Conservation (phyloP, 2,797 vertebrate species). For the Geotria australis region DNA sequence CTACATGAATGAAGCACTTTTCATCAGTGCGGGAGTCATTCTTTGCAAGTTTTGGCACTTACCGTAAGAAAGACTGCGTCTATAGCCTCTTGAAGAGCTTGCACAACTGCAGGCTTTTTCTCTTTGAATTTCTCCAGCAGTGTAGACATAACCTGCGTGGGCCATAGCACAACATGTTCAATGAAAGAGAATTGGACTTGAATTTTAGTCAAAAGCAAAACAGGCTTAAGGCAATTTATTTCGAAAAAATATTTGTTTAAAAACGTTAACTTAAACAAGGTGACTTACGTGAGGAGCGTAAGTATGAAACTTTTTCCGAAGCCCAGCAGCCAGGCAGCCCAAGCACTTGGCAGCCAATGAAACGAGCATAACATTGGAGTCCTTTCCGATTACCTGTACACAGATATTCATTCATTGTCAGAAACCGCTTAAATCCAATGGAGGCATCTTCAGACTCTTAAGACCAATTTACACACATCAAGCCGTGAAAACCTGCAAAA, state of each 20-base stretch:
- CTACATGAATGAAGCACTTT: no score
- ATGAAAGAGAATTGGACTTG: conserved; percentile 1
- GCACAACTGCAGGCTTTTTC: conserved; percentile 85
- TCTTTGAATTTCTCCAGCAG: conserved; percentile 96
- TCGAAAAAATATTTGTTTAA: neutral
- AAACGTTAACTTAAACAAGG: neutral
- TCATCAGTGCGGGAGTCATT: no score
- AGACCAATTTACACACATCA: conserved; percentile 1
- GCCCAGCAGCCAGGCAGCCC: conserved; percentile 44
- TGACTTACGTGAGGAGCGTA: conserved; percentile 61
- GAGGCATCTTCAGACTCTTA: no score
- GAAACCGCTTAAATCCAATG: no score
- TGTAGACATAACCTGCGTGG: conserved; percentile 51
- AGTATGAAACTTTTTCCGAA: conserved; percentile 91
- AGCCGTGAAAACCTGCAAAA: no score
- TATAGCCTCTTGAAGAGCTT: conserved; percentile 74
- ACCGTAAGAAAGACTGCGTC: conserved; percentile 86
- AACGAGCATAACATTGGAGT: conserved; percentile 90
- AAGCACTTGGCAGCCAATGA: conserved; percentile 74
- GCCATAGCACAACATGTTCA: conserved; percentile 2
- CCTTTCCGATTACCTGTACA: conserved; percentile 67
- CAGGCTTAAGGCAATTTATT: conserved; percentile 1
- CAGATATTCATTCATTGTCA: no score
- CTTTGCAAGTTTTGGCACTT: conserved; percentile 8
- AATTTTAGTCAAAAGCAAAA: neutral